Percentiles rank a stretch among this genome's conserved stretches.
These are phyloP conservation scores for Conus betulinus DNA, from an alignment of 1,140 invertebrate species.

Conservation along the genomic window DNA sequence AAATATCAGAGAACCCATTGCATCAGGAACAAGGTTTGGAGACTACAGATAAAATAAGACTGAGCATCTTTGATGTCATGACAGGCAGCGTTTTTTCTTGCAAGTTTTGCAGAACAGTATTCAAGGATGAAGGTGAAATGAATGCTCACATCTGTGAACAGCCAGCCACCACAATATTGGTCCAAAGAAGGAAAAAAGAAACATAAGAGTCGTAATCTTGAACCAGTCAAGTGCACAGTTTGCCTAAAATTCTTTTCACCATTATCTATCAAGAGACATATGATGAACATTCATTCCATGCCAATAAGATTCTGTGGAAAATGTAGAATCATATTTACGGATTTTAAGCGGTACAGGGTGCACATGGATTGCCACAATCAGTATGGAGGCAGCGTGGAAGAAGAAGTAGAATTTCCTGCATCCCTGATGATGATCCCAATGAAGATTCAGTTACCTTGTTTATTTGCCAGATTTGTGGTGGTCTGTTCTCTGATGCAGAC, in stretches of 20 bases:
- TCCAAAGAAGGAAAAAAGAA: not conserved
- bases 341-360: not conserved
- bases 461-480: not conserved
- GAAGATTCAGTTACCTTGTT: not conserved
- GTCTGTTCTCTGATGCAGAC: not conserved
- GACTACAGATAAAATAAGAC: not conserved
- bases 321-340: not conserved
- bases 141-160: not conserved
- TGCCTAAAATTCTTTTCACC: constrained; percentile 10
- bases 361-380: not conserved
- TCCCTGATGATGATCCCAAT: not conserved
- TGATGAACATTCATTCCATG: constrained; percentile 4
- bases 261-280: not conserved
- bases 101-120: not conserved
- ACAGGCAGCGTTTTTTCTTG: not conserved
- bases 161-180: not conserved
- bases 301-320: not conserved
- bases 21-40: not conserved
- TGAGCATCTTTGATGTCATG: constrained; percentile 8
- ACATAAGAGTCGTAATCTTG: not conserved
- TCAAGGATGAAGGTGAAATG: constrained; percentile 1
- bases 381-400: not conserved
- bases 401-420: not conserved
- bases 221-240: constrained; percentile 20
- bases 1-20: not conserved